A percentile compares a stretch with the other conserved stretches of the same genome.
phyloP scores from a whole-genome alignment of 1,140 invertebrate genomes.

The Drosophila quadrilineata region DNA sequence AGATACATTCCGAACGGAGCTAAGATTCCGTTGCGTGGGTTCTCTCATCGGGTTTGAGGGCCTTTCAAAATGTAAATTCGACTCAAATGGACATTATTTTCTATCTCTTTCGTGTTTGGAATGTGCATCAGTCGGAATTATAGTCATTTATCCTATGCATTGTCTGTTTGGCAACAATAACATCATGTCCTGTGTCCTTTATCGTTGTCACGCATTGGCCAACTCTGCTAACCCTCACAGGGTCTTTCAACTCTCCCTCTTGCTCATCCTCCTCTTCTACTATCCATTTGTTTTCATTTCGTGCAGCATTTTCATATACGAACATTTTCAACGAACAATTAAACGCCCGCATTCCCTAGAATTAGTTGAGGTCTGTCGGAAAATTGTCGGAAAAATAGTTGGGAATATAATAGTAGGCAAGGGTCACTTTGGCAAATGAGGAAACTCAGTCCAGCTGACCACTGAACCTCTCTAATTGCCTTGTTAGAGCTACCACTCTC shows the following conservation, averaged over 20 bases:
- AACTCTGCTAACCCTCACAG: background rate
- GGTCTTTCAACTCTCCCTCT: background rate
- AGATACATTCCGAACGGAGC: background rate
- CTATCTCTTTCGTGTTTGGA: background rate
- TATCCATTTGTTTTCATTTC: conserved; percentile 38
- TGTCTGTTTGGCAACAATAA: conserved; percentile 45
- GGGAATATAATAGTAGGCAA: background rate
- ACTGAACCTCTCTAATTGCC: conserved; percentile 35
- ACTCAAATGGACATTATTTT: background rate
- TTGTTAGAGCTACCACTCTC: background rate
- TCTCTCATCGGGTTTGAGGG: background rate
- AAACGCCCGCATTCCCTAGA: conserved; percentile 67
- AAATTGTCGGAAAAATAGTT: conserved; percentile 25
- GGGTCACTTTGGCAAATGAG: conserved; percentile 17
- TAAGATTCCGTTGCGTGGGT: conserved; percentile 35
- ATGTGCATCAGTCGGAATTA: conserved; percentile 41
- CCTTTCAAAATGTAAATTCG: background rate
- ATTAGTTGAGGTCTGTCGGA: too few species aligned
- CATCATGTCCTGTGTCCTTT: conserved; percentile 43
- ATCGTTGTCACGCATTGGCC: conserved; percentile 50
- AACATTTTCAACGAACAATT: conserved; percentile 31
- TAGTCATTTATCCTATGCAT: conserved; percentile 40
- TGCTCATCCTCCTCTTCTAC: background rate
- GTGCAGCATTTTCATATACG: conserved; percentile 19
- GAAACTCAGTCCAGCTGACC: conserved; percentile 15